Percentiles rank a stretch among this genome's conserved stretches.
These are phyloP conservation scores for Polyploca ridens DNA, from an alignment of 2,888 invertebrate genomes.

Conservation along the genomic window DNA sequence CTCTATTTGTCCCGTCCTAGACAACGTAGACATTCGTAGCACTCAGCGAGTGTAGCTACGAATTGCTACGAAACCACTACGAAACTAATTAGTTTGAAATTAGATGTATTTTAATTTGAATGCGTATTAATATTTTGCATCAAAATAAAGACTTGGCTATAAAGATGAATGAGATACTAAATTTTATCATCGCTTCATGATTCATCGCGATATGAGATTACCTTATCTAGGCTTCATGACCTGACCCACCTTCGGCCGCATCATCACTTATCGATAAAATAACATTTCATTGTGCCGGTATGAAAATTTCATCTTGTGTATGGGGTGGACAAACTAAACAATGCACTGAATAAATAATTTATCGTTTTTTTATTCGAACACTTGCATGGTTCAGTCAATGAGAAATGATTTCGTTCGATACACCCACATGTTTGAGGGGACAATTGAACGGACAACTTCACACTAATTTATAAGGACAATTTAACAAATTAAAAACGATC, in stretches of 20 bases:
- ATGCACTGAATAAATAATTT: background rate
- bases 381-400: conserved; percentile 35
- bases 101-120: background rate
- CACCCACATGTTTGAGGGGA: conserved; percentile 37
- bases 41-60: background rate
- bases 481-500: background rate
- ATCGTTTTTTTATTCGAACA: conserved; percentile 26
- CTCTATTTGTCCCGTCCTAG: background rate
- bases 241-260: too few relatives aligned
- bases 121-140: background rate
- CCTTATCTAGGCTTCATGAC: too few relatives aligned
- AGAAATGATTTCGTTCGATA: conserved; percentile 40
- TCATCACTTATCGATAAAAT: too few relatives aligned
- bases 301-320: background rate
- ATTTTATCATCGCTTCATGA: too few relatives aligned
- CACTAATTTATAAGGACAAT: conserved; percentile 10
- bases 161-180: background rate
- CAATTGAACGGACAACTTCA: conserved; percentile 8
- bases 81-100: background rate
- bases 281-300: too few relatives aligned
- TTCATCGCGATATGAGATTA: too few relatives aligned
- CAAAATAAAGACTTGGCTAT: background rate
- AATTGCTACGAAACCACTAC: conserved; percentile 9
- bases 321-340: background rate
- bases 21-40: background rate